Evolutionary conservation across 1,140 invertebrate genomes (phyloP).

Genomic region (Batillaria attramentaria): DNA sequence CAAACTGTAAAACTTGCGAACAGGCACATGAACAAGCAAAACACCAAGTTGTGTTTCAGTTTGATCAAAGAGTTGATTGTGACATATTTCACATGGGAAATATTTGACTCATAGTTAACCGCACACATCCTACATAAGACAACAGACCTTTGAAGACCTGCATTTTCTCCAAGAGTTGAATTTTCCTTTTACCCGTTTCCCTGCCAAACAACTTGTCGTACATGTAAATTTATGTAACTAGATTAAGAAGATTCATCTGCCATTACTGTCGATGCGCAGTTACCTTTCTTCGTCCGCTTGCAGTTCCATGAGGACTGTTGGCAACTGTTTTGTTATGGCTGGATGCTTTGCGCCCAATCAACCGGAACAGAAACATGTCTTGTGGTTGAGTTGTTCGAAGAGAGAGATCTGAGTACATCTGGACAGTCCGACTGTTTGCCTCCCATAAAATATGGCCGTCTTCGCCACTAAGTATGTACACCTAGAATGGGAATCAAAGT

Average conservation of each 20-base stretch:
- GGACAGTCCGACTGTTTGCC: slow-evolving; percentile 30
- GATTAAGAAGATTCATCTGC: background rate
- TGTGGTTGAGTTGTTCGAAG: slow-evolving; percentile 42
- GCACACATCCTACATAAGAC: too few relatives aligned
- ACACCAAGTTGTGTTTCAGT: too few relatives aligned
- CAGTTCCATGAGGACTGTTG: background rate
- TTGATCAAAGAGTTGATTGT: too few relatives aligned
- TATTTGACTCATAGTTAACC: too few relatives aligned
- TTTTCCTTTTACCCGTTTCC: too few relatives aligned
- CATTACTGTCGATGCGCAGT: background rate
- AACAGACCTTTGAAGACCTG: too few relatives aligned
- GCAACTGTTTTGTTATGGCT: background rate
- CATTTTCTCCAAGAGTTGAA: too few relatives aligned
- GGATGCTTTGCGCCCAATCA: background rate
- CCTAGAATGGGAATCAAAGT: too few relatives aligned
- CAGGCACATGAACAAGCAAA: too few relatives aligned
- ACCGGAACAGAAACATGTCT: slow-evolving; percentile 11
- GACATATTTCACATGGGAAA: too few relatives aligned
- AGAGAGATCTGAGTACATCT: slow-evolving; percentile 54
- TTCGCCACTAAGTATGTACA: slow-evolving; percentile 47
- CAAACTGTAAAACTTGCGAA: too few relatives aligned
- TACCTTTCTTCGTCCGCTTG: too few relatives aligned
- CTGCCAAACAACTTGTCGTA: background rate
- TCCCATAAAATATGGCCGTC: slow-evolving; percentile 50
- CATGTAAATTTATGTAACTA: background rate